Evolutionary conservation across 2,113 vertebrate genomes (phyloP).

Genomic region (Chloroceryle aenea): DNA sequence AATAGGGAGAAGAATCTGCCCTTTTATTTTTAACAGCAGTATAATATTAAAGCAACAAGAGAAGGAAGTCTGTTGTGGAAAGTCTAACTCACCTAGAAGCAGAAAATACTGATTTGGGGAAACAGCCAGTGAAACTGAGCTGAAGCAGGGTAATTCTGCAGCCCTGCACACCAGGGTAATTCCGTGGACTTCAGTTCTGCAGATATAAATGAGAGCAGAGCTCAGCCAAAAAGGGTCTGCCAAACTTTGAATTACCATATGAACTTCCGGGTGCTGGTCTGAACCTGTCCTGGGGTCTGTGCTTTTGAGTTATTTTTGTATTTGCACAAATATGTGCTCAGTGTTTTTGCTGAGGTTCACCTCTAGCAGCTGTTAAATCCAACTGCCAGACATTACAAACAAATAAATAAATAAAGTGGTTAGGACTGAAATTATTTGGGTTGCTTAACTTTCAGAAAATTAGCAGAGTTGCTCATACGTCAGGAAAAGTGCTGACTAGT

Average conservation of each 20-base stretch:
- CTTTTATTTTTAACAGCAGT: not conserved
- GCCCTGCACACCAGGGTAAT: not conserved
- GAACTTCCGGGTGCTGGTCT: not conserved
- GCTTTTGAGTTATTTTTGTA: constrained; percentile 21
- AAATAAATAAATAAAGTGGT: constrained; percentile 14
- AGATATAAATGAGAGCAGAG: not conserved
- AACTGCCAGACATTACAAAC: not conserved
- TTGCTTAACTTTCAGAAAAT: constrained; percentile 34
- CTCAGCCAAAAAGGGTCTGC: not conserved
- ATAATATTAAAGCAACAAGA: not conserved
- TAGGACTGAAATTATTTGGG: not conserved
- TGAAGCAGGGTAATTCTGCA: not conserved
- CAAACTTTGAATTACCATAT: not conserved
- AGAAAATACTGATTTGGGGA: constrained; percentile 24
- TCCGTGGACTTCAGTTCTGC: not conserved
- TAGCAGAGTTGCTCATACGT: not conserved
- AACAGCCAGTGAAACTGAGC: constrained; percentile 8
- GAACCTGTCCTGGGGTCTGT: not conserved
- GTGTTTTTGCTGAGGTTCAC: constrained; percentile 9
- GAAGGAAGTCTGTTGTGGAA: not conserved
- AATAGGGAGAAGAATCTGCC: not conserved
- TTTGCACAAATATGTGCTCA: not conserved
- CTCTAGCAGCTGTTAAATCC: constrained; percentile 21
- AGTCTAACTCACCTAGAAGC: not conserved
- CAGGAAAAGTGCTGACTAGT: constrained; percentile 2